Evolutionary conservation across 2,888 invertebrate genomes (phyloP).

Genomic region (Galeruca laticollis): DNA sequence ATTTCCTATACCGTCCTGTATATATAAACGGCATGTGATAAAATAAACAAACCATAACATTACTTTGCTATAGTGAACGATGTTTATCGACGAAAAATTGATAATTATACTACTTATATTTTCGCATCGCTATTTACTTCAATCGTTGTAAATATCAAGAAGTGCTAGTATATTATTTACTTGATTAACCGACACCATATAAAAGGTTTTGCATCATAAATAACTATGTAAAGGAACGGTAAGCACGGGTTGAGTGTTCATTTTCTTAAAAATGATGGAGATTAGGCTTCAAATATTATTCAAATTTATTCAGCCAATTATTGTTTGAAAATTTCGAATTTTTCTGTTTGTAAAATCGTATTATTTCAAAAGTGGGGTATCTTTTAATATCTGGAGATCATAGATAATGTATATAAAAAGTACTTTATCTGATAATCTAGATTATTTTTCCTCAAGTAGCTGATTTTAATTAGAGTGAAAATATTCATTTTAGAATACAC

Average conservation of each 20-base stretch:
- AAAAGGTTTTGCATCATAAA: background rate
- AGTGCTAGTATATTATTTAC: background rate
- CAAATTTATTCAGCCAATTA: background rate
- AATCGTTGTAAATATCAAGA: background rate
- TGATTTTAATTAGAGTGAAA: no score
- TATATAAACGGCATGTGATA: background rate
- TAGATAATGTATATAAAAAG: no score
- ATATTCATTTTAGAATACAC: no score
- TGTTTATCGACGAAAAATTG: slow-evolving; percentile 9
- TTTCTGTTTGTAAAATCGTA: no score
- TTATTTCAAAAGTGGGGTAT: no score
- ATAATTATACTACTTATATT: slow-evolving; percentile 3
- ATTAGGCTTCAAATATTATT: background rate
- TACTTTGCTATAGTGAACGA: background rate
- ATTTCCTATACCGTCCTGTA: background rate
- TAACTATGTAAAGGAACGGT: background rate
- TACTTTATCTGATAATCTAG: no score
- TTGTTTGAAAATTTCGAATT: background rate
- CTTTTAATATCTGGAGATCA: no score
- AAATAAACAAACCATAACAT: background rate
- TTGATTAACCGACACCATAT: background rate
- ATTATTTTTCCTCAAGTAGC: no score
- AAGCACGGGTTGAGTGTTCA: background rate
- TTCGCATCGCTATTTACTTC: background rate
- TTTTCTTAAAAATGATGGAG: background rate